phyloP scores from a whole-genome alignment of 2,888 invertebrate genomes.

The Cephus nigrinus region DNA sequence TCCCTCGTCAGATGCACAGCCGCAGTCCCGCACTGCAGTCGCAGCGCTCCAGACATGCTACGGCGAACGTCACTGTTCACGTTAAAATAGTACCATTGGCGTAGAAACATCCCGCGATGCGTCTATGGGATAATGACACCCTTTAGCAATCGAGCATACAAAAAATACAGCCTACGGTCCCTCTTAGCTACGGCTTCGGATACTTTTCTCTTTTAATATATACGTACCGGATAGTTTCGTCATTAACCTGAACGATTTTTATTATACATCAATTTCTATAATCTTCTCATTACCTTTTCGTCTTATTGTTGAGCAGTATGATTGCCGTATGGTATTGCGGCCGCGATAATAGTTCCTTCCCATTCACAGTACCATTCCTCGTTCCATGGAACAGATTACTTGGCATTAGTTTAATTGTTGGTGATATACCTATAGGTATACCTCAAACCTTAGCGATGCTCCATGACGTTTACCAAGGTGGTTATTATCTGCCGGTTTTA shows the following conservation, averaged over 20 bases:
- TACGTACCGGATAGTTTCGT: background rate
- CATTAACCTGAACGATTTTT: background rate
- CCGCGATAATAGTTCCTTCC: background rate
- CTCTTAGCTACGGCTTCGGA: background rate
- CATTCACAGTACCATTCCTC: background rate
- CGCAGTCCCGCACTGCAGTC: conserved; percentile 60
- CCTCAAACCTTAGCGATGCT: no score
- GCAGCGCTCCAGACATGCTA: conserved; percentile 29
- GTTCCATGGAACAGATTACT: background rate
- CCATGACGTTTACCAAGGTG: no score
- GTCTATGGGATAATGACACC: background rate
- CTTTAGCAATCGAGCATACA: background rate
- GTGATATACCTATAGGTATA: no score
- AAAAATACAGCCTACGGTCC: background rate
- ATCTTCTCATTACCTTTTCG: background rate
- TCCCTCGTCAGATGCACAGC: conserved; percentile 49
- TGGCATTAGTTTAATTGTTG: no score
- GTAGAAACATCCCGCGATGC: background rate
- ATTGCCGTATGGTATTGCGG: background rate
- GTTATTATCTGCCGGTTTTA: background rate
- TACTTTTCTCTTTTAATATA: background rate
- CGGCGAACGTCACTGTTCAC: background rate
- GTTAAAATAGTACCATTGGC: background rate
- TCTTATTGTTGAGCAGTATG: background rate
- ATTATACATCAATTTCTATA: background rate